Evolutionary conservation across 1,140 invertebrate genomes (phyloP), one percentile per base, ranked within the genome.

Genomic region (Popillia japonica): DNA sequence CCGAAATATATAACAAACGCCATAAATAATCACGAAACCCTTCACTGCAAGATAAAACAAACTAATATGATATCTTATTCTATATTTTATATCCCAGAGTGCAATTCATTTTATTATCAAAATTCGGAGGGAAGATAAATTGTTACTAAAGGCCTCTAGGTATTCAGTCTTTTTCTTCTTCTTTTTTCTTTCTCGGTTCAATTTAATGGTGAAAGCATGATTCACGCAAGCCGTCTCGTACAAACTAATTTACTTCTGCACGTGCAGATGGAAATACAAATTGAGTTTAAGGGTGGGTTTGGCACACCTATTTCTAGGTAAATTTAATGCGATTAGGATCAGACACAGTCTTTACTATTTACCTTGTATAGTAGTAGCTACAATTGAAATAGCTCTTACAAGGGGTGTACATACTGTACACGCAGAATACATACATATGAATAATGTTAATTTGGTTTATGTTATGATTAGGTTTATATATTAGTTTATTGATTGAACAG

Each of bases 191-290:
- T n/a, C 17, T 17, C 17, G 48, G 17, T n/a, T n/a, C 48, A n/a
- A 0, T 17, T 55, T 55, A 55, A 55, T 55, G 48, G 48, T n/a
- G 17, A 7, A 17, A 17, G 17, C 48, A 55, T 55, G 48, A 55
- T 55, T 55, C 48, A 55, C 48, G 48, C 48, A 55, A 55, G 17
- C 48, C 48, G 17, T 14, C 17, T n/a, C 17, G 48, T 14, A 55
- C 48, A 7, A 55, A n/a, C 48, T 55, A 55, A 55, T 55, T 55
- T 55, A 55, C 48, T 55, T 55, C 48, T 55, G 48, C 48, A 55
- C 48, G 48, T 55, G 48, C 48, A 55, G 14, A 55, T 55, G 48
- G 48, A 55, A 55, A 55, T 17, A 17, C 48, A 55, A 55, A 55
- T 55, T 55, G 48, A 20, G 48, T 55, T 55, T 55, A 55, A 17